Percentiles rank a stretch among this genome's conserved stretches.
Evolutionary conservation across 1,140 invertebrate genomes (phyloP).

Genomic region (Drosophila neocordata): DNA sequence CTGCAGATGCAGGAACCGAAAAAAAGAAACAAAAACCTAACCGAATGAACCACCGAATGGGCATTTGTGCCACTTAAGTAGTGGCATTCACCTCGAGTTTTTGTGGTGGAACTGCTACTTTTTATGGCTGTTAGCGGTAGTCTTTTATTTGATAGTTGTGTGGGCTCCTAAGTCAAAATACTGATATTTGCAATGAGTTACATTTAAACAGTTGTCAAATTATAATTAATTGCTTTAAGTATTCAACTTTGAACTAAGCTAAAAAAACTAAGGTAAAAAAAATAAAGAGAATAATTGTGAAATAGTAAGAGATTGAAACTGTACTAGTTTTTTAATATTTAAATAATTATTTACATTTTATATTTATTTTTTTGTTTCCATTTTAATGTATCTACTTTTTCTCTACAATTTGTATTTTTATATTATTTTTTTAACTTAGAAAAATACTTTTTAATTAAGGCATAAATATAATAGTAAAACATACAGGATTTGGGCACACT

Average conservation of each 20-base stretch:
- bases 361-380: too few relatives aligned
- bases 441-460: too few relatives aligned
- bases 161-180: slow-evolving; percentile 2
- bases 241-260: neutral
- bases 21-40: slow-evolving; percentile 32
- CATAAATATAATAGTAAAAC: too few relatives aligned
- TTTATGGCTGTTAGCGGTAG: slow-evolving; percentile 17
- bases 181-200: slow-evolving; percentile 22
- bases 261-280: too few relatives aligned
- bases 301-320: too few relatives aligned
- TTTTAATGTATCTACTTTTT: too few relatives aligned
- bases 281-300: too few relatives aligned
- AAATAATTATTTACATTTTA: too few relatives aligned
- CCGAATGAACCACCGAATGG: slow-evolving; percentile 35
- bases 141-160: slow-evolving; percentile 16
- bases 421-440: too few relatives aligned
- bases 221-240: neutral
- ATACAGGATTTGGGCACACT: too few relatives aligned
- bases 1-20: slow-evolving; percentile 23
- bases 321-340: too few relatives aligned
- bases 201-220: neutral
- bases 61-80: slow-evolving; percentile 66
- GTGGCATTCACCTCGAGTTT: slow-evolving; percentile 67
- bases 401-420: too few relatives aligned
- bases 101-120: slow-evolving; percentile 22